Base-by-base conservation (phyloP, 1,140 invertebrate genomes). In the Whitmania pigra region DNA sequence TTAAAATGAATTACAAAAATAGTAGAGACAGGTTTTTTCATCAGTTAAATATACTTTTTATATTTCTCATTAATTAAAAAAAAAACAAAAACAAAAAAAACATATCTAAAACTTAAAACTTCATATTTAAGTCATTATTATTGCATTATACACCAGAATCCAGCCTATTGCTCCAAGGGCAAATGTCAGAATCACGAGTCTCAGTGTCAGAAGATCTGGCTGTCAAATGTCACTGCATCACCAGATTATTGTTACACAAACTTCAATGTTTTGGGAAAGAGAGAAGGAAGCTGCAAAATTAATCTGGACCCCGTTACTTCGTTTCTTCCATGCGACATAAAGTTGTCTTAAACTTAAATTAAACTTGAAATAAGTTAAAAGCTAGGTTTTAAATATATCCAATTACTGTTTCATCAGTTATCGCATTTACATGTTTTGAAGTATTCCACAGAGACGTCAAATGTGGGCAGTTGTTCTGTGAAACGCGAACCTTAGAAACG, bases 121-220 rank as follows among this genome's bases (percentile, higher is more conserved):
- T 27, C 20, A 22, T 2, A 18, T 31, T 22, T 2, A 25, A 67
- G 18, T 22, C 2, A 67, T 25, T 27, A 29, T 15, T 36, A 31
- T 4, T 68, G 1, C 1, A 3, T 68, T 11, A 17, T 22, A 13
- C 67, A 1, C 7, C 40, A 68, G 67, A 36, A 31, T 7, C n/a
- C 40, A 31, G 67, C 67, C 36, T 36, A 68, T 18, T 68, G 67
- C 67, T 31, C 9, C 25, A 40, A 20, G 2, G 67, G 67, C 67
- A 31, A n/a, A 31, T 68, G 67, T 68, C n/a, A 36, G 15, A 68
- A 22, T 20, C 67, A n/a, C 18, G 29, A 43, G 2, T 31, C 67
- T n/a, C 67, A 68, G 36, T 68, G 67, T 40, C 22, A 27, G n/a
- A 22, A n/a, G 25, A n/a, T 68, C 11, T 68, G 67, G 67, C 1